A percentile compares a stretch with the other conserved stretches of the same genome.
phyloP scores from a whole-genome alignment of 2,113 vertebrate species.

The Ranitomeya variabilis region DNA sequence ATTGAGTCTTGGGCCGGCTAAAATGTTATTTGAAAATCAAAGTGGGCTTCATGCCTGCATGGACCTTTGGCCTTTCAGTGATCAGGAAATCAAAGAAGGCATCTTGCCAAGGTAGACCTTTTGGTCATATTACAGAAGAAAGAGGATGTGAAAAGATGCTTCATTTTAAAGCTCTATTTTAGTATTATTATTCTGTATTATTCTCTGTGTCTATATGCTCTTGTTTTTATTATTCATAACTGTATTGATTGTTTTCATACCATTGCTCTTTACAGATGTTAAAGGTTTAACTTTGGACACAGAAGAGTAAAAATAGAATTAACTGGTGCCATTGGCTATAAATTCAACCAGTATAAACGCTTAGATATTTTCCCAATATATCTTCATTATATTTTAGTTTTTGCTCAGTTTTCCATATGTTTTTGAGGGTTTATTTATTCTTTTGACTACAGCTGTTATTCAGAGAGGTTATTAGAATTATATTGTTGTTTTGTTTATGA shows the following conservation, averaged over 20 bases:
- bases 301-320: neutral
- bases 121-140: neutral
- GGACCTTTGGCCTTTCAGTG: neutral
- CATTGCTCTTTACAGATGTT: neutral
- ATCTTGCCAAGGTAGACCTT: neutral
- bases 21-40: neutral
- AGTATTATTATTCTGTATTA: neutral
- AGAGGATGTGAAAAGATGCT: neutral
- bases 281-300: neutral
- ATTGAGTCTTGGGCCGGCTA: neutral
- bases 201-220: neutral
- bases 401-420: no score
- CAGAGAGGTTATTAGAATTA: neutral
- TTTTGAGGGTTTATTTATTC: no score
- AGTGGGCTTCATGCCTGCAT: neutral
- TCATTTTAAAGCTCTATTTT: neutral
- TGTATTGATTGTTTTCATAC: neutral
- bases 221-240: neutral
- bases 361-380: neutral
- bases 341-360: neutral
- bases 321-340: neutral
- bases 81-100: neutral
- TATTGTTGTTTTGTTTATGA: neutral
- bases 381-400: no score
- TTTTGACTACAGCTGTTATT: neutral